These are phyloP conservation scores for Nemotelus pantherinus DNA, from an alignment of 2,888 invertebrate species.

Conservation along the genomic window DNA sequence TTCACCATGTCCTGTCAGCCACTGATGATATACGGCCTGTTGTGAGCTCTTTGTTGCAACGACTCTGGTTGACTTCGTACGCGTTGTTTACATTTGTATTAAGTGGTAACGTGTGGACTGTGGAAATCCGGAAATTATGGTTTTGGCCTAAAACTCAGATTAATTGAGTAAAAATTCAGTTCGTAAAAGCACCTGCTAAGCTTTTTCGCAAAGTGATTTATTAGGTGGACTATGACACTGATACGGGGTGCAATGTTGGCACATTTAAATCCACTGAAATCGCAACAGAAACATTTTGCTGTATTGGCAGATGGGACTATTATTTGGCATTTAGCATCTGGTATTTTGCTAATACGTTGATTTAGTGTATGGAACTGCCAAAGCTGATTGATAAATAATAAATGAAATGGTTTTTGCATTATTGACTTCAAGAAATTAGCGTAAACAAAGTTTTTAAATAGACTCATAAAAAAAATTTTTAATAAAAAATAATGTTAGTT, in stretches of 20 bases:
- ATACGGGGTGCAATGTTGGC: neutral
- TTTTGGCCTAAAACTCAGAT: conserved; percentile 53
- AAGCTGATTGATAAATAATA: too few relatives aligned
- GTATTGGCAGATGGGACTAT: conserved; percentile 45
- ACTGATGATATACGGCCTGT: conserved; percentile 53
- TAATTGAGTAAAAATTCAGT: conserved; percentile 56
- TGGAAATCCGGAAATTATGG: conserved; percentile 53
- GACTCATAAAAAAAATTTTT: too few relatives aligned
- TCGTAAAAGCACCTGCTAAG: conserved; percentile 55
- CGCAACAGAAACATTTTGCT: conserved; percentile 32
- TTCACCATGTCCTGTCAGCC: conserved; percentile 52
- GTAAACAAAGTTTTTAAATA: too few relatives aligned
- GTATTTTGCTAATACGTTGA: conserved; percentile 9
- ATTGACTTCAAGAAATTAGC: too few relatives aligned
- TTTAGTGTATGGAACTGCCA: too few relatives aligned
- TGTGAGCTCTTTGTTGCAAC: conserved; percentile 35
- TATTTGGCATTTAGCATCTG: conserved; percentile 49
- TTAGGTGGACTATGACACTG: conserved; percentile 52
- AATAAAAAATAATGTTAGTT: too few relatives aligned
- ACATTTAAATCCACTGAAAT: conserved; percentile 31
- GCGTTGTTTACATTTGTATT: conserved; percentile 47
- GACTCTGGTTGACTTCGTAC: conserved; percentile 31
- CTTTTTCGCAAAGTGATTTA: conserved; percentile 61
- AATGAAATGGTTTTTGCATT: too few relatives aligned
- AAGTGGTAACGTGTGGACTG: conserved; percentile 44